Evolutionary conservation across 2,888 invertebrate genomes (phyloP).

Genomic region (Strigamia transsilvanica): DNA sequence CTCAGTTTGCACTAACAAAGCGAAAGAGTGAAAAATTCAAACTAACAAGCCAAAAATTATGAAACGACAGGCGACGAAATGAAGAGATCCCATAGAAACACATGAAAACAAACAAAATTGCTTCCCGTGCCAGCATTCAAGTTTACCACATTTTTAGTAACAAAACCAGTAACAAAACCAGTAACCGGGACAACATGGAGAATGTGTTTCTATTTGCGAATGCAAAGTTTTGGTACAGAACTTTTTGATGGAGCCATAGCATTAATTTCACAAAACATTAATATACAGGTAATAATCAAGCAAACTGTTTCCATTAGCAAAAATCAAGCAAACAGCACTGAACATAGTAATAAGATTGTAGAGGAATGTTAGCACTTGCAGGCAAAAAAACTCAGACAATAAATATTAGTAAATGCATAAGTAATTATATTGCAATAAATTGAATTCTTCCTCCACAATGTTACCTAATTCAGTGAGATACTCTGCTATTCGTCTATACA

Average conservation of each 20-base stretch:
- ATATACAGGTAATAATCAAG: not conserved
- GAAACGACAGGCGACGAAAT: too few relatives aligned
- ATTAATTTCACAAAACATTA: not conserved
- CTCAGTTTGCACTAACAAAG: too few relatives aligned
- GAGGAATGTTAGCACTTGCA: constrained; percentile 84
- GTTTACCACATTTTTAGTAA: too few relatives aligned
- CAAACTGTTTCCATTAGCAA: constrained; percentile 70
- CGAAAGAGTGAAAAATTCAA: too few relatives aligned
- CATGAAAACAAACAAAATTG: too few relatives aligned
- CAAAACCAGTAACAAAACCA: too few relatives aligned
- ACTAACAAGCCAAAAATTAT: too few relatives aligned
- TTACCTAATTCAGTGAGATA: constrained; percentile 77
- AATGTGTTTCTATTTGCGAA: too few relatives aligned
- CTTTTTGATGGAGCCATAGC: not conserved
- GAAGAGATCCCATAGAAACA: too few relatives aligned
- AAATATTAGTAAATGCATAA: constrained; percentile 41
- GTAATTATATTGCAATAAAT: not conserved
- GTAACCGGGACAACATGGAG: too few relatives aligned
- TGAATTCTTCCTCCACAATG: not conserved
- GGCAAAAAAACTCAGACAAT: constrained; percentile 91
- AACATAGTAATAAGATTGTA: constrained; percentile 27
- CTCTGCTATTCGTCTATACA: constrained; percentile 74
- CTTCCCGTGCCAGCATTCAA: too few relatives aligned
- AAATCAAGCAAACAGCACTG: constrained; percentile 17
- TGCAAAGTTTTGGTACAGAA: constrained; percentile 48